phyloP scores from a whole-genome alignment of 2,888 invertebrate species.

The Gastracanthus pulcherrimus region DNA sequence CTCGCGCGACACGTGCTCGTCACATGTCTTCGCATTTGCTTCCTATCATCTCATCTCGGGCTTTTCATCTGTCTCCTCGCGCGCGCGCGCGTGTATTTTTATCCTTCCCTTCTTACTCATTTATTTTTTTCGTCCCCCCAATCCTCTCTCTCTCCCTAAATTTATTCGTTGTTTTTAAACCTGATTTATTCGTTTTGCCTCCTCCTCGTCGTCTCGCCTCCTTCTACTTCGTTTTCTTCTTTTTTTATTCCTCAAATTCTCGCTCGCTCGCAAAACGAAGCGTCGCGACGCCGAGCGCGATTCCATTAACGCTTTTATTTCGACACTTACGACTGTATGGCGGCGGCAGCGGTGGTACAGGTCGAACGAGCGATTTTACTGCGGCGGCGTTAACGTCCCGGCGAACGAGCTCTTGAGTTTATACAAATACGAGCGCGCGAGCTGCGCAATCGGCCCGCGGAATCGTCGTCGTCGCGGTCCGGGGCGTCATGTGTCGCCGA shows the following conservation, averaged over 20 bases:
- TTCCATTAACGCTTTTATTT: constrained; percentile 72
- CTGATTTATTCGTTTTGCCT: constrained; percentile 26
- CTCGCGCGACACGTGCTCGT: constrained; percentile 74
- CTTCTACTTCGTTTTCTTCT: background rate
- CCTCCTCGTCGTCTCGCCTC: background rate
- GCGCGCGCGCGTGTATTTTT: constrained; percentile 47
- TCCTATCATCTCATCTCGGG: constrained; percentile 54
- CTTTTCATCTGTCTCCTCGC: constrained; percentile 34
- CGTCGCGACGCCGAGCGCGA: constrained; percentile 64
- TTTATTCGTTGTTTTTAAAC: background rate
- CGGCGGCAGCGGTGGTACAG: constrained; percentile 31
- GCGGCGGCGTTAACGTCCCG: constrained; percentile 64
- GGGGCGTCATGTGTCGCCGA: background rate
- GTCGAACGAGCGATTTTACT: constrained; percentile 69
- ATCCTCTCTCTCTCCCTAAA: background rate
- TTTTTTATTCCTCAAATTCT: background rate
- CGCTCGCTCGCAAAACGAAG: constrained; percentile 58
- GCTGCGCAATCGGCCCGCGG: constrained; percentile 56
- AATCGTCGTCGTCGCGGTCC: constrained; percentile 42
- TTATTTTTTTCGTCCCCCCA: constrained; percentile 51
- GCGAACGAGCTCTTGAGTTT: constrained; percentile 63
- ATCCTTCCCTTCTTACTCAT: constrained; percentile 19
- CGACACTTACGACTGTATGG: constrained; percentile 64
- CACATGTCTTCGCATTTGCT: constrained; percentile 70
- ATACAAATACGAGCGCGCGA: constrained; percentile 59